Percentiles rank a stretch among this genome's conserved stretches.
Conservation (phyloP, 2,888 invertebrate species). For the Cheilosia impressa region DNA sequence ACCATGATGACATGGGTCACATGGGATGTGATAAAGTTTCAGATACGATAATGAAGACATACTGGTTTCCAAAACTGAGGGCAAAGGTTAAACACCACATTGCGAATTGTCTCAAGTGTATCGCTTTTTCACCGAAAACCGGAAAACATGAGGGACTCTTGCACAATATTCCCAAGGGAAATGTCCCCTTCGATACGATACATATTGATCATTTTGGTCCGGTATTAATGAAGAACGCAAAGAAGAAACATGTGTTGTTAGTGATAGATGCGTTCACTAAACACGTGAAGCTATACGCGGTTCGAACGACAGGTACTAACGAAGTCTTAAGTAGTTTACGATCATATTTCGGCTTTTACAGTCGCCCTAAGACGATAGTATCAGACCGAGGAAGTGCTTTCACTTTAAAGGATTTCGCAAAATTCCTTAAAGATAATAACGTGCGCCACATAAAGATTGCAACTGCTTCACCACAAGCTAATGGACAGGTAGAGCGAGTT, state of each 20-base stretch:
- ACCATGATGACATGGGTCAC: conserved; percentile 60
- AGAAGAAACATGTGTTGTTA: conserved; percentile 29
- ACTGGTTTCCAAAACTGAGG: conserved; percentile 60
- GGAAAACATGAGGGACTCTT: conserved; percentile 68
- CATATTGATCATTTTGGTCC: conserved; percentile 63
- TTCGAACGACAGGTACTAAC: neutral
- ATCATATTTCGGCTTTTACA: conserved; percentile 16
- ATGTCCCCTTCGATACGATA: conserved; percentile 74
- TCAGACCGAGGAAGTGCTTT: too few species aligned
- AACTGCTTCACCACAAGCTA: conserved; percentile 11
- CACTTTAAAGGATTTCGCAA: conserved; percentile 28
- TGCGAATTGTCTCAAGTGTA: conserved; percentile 49
- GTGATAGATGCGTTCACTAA: conserved; percentile 49
- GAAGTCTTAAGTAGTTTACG: neutral
- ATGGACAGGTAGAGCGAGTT: conserved; percentile 12
- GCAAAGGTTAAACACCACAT: conserved; percentile 25
- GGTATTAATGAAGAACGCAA: neutral
- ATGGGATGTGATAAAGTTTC: conserved; percentile 33
- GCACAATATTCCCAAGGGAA: conserved; percentile 57
- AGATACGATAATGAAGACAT: conserved; percentile 4
- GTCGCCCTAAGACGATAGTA: neutral
- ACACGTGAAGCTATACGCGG: conserved; percentile 20
- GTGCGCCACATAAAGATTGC: conserved; percentile 36
- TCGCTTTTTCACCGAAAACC: conserved; percentile 21
- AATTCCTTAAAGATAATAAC: conserved; percentile 9